Percentiles rank a stretch among this genome's conserved stretches.
phyloP scores from a whole-genome alignment of 2,797 vertebrate species.

The Choloepus didactylus region DNA sequence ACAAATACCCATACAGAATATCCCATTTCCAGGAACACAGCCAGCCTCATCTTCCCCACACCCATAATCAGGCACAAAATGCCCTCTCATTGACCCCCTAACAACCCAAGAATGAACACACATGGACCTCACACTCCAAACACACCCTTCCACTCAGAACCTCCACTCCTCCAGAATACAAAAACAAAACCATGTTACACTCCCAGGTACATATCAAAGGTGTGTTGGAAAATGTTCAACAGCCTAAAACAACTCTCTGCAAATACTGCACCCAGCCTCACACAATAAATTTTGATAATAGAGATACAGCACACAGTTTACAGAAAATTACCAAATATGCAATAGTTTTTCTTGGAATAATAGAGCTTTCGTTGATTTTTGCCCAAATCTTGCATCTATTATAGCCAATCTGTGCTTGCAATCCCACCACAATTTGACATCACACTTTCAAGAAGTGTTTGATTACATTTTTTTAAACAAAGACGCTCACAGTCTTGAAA shows the following conservation, averaged over 20 bases:
- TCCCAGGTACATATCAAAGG: background rate
- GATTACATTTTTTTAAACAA: background rate
- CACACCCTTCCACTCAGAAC: no score
- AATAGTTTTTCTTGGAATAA: background rate
- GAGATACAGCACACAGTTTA: background rate
- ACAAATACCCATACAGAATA: background rate
- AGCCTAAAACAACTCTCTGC: background rate
- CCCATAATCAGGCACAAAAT: background rate
- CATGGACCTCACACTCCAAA: background rate
- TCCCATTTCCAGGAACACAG: background rate
- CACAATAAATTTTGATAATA: background rate
- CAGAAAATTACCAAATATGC: background rate
- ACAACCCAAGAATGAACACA: background rate
- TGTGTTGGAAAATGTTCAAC: background rate
- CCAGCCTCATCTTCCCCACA: background rate
- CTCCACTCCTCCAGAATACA: background rate
- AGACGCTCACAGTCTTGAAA: background rate
- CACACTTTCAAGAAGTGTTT: background rate
- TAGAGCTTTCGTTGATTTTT: background rate
- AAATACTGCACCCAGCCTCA: no score
- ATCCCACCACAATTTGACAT: background rate
- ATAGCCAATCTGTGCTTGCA: background rate
- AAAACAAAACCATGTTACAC: background rate
- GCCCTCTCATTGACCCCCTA: background rate
- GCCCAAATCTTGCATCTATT: background rate